phyloP scores from a whole-genome alignment of 2,113 vertebrate genomes.

The Dipodomys stephensi region DNA sequence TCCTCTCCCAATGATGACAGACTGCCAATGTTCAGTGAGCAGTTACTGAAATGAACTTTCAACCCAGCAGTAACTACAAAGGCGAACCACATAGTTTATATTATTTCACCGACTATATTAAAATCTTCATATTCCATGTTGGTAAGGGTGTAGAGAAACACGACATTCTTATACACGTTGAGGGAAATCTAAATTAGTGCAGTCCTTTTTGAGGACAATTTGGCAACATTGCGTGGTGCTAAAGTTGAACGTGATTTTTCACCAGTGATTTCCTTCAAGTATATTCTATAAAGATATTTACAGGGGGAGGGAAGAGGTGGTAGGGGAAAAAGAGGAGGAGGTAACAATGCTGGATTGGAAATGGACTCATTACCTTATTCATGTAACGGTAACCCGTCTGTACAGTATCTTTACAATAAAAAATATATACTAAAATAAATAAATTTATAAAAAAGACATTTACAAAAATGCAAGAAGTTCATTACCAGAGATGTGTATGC shows the following conservation, averaged over 20 bases:
- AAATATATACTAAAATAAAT: too few relatives aligned
- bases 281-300: neutral
- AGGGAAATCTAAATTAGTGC: neutral
- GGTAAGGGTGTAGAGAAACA: neutral
- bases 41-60: conserved; percentile 34
- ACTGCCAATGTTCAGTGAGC: conserved; percentile 8
- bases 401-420: too few relatives aligned
- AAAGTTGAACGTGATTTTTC: conserved; percentile 20
- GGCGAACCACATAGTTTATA: neutral
- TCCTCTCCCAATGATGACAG: neutral
- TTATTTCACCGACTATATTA: neutral
- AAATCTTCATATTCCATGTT: neutral
- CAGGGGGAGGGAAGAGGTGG: too few relatives aligned
- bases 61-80: neutral
- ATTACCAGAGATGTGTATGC: neutral
- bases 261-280: neutral
- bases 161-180: neutral
- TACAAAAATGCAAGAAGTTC: neutral
- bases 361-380: too few relatives aligned
- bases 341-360: too few relatives aligned
- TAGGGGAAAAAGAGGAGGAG: too few relatives aligned
- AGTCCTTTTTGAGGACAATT: conserved; percentile 10
- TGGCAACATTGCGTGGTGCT: neutral
- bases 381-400: too few relatives aligned
- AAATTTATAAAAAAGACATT: neutral